Evolutionary conservation across 30 jellyfish, hydroid and myxozoan genomes (phyloP).

Genomic region (Pseudorhiza aurosa): DNA sequence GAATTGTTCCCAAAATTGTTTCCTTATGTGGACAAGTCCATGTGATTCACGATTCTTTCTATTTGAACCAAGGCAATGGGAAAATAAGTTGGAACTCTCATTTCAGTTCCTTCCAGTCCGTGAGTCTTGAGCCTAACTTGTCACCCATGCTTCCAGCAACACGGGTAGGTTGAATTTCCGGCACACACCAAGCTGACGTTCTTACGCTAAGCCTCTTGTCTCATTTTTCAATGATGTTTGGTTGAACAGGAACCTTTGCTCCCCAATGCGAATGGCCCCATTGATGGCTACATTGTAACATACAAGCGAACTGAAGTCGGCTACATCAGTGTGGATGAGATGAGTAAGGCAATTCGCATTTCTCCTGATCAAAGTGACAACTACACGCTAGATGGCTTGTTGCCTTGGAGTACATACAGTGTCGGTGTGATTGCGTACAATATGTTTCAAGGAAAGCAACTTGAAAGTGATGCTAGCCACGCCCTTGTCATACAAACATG

Average conservation of each 20-base stretch:
- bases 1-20: no score
- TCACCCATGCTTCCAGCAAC: no score
- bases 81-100: no score
- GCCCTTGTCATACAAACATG: constrained; percentile 38
- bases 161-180: no score
- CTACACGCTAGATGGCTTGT: constrained; percentile 35
- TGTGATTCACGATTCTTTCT: no score
- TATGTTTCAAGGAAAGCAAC: constrained; percentile 25
- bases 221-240: no score
- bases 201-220: no score
- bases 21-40: no score
- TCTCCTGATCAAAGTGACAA: constrained; percentile 23
- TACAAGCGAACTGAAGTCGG: constrained; percentile 55
- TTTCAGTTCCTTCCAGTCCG: no score
- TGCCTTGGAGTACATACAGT: constrained; percentile 83
- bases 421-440: constrained; percentile 71
- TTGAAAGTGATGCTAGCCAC: constrained; percentile 49
- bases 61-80: no score
- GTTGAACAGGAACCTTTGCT: constrained; percentile 38
- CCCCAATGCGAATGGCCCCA: constrained; percentile 62
- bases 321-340: constrained; percentile 21
- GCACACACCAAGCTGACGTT: no score
- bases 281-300: constrained; percentile 48
- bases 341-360: neutral
- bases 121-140: no score